phyloP scores from a whole-genome alignment of 2,797 vertebrate species.

The Florisuga fusca region DNA sequence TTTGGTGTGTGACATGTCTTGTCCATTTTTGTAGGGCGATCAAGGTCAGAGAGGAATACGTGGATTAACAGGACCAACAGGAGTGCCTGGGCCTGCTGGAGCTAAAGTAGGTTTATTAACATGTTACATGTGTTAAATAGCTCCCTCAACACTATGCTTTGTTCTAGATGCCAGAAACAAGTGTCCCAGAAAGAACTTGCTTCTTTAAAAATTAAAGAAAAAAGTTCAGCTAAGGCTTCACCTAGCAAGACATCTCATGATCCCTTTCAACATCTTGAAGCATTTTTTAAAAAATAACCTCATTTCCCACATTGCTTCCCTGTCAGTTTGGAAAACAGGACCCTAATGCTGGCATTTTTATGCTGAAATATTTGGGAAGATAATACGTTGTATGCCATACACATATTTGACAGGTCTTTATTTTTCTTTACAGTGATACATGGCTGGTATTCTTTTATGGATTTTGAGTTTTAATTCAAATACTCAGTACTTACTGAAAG shows the following conservation, averaged over 20 bases:
- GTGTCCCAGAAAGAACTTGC: neutral
- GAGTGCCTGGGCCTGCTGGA: conserved; percentile 86
- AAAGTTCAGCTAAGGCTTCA: neutral
- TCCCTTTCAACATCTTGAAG: neutral
- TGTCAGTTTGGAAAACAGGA: neutral
- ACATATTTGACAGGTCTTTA: neutral
- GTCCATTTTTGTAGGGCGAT: conserved; percentile 83
- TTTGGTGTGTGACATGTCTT: neutral
- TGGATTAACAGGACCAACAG: conserved; percentile 88
- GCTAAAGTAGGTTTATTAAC: conserved; percentile 82
- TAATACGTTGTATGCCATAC: neutral
- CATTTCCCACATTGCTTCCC: neutral
- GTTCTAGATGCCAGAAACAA: neutral
- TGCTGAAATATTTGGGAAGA: neutral
- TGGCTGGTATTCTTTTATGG: neutral
- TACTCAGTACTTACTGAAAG: neutral
- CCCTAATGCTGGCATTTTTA: neutral
- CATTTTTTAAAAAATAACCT: neutral
- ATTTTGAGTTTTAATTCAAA: neutral
- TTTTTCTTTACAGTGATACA: neutral
- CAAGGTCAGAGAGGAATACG: conserved; percentile 89
- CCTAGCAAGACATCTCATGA: neutral
- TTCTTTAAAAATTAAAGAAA: neutral
- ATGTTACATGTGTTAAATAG: neutral
- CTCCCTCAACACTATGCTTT: neutral